Evolutionary conservation across 2,113 vertebrate genomes (phyloP), one percentile per base, ranked within the genome.

Genomic region (Hippocampus comes): DNA sequence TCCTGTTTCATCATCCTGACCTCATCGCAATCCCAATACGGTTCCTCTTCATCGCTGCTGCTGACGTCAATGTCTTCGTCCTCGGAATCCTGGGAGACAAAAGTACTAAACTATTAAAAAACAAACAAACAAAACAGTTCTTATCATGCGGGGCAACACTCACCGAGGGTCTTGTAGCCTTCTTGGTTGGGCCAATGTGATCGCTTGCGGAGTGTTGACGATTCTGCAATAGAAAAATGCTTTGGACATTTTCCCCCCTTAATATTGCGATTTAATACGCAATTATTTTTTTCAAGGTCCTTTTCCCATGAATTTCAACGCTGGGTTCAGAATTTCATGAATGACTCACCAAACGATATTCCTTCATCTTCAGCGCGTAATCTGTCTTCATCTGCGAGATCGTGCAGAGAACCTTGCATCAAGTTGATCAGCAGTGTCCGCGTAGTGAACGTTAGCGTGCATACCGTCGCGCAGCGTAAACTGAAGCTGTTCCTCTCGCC

Each of bases 21-120:
- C 86, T 83, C 68, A 18, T 60, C 5, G 5, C 0, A 25, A 15
- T 41, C 8, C 9, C 21, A 9, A 57, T 38, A 10, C 1, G 9
- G 9, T 2, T 38, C 21, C 10, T 79, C 78, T n/a, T 82, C 74
- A 3, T 85, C 80, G 55, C 73, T 78, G 82, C 74, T 83, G 73
- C 70, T 78, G 64, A 48, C 4, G 1, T 57, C 74, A 0, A 81
- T 49, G 11, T 67, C 49, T 72, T 90, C 86, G 30, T 91, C 90
- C 61, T 90, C 90, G 4, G 89, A 89, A 77, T 90, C 90, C 90
- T 91, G 79, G 17, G 42, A 27, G 38, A 43, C 23, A 67, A 6
- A 55, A 0, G 27, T 7, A 60, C 23, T 59, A 4, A 20, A 63
- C 20, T 5, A 10, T 56, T 21, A 56, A 9, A 42, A 34, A 42